Base-by-base conservation (phyloP, 2,797 vertebrate genomes). In the Balearica regulorum region DNA sequence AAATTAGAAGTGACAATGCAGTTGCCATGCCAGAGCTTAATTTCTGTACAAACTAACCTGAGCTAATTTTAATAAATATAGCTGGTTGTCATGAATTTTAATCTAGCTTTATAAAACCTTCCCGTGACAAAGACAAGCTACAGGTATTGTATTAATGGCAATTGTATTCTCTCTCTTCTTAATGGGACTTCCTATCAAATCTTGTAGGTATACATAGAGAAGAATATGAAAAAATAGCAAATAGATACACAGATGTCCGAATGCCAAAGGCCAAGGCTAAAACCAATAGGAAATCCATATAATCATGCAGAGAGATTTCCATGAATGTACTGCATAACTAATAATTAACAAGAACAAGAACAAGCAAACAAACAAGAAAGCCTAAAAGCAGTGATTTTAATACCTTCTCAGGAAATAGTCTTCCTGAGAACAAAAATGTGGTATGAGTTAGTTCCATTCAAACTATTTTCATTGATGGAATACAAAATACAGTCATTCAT, bases 1-100 rank as follows among this genome's bases (percentile, higher is more conserved):
- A 94, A 97, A 97, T 97, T 96, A 92, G 91, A 97, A 94, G 69
- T 85, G 96, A 94, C 89, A 96, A 91, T 87, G 37, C n/a, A 89
- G 69, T 95, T 96, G 71, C 73, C 29, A 29, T 93, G 89, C 93
- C 83, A 89, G 89, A 95, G 69, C 92, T 90, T 94, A 79, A 87
- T 92, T 92, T 97, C 78, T 96, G 44, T 93, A 77, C 58, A 65
- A 90, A 93, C 31, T 96, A 96, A 92, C 44, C 62, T 94, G 79
- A 94, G 89, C 41, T 96, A 94, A 91, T 92, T 96, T 94, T 94
- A 84, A 94, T 91, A 89, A 93, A 89, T 87, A 89, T 57, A 89
- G 58, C 54, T 64, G 68, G 26, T 43, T 55, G 13, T 66, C 29
- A 11, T 44, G 10, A 31, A 33, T 83, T 91, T 90, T 61, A 43